Base-by-base conservation (phyloP, 1,140 invertebrate species). In the Orius laevigatus region DNA sequence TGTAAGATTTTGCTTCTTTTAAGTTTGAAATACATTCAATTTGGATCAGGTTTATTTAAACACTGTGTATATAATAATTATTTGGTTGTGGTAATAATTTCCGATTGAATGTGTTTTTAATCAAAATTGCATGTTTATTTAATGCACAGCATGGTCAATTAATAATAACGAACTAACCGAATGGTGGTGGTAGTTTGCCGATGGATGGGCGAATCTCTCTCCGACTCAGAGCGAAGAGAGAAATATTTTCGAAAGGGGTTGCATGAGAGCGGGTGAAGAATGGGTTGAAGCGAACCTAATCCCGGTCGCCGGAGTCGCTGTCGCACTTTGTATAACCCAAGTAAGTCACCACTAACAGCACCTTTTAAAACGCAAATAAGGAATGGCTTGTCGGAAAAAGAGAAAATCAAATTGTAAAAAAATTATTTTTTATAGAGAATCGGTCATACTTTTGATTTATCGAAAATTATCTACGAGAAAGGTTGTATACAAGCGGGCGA, bases 241-340 rank as follows among this genome's bases (percentile, higher is more conserved):
- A 52, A 79, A 83, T 62, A 95, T 96, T 63, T 90, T 91, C 70
- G 89, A 90, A 62, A 78, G 84, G 39, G 93, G 93, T 48, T 97
- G 93, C 66, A 72, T 96, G 56, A 74, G 83, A 53, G 84, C 88
- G 51, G 87, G 84, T 46, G 88, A 94, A 66, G 86, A 90, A 63
- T 96, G 90, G 91, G 72, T 95, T 55, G 89, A 95, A 65, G 73
- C 78, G 56, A 90, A 95, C 68, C 72, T 93, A 51, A 74, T 90
- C 46, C 79, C 82, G 53, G 88, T 93, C 18, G 86, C 87, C 33
- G 81, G 79, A 45, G 76, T 80, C 35, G 74, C 81, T 50, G 80
- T 96, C 48, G 79, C 74, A 51, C 73, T 88, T 54, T 79, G 86
- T 58, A 74, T 91, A 20, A 63, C 87, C 48, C 85, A 92, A 85